Evolutionary conservation across 2,888 invertebrate genomes (phyloP).

Genomic region (Oscheius sp.): DNA sequence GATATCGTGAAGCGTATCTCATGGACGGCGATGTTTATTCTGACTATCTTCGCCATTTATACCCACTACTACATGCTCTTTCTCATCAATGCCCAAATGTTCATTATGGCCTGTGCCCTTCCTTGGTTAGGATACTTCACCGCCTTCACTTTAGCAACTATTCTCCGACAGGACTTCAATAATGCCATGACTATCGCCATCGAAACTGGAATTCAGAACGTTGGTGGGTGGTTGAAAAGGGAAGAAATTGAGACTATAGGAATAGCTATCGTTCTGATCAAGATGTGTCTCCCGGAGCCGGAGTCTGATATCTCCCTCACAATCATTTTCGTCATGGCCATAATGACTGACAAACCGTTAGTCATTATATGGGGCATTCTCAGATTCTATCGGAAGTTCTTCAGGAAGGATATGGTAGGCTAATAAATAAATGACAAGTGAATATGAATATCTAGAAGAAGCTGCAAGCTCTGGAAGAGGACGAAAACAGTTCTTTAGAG

Average conservation of each 20-base stretch:
- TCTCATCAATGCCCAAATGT: slow-evolving; percentile 38
- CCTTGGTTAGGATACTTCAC: slow-evolving; percentile 45
- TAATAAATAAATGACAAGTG: neutral
- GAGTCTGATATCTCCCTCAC: slow-evolving; percentile 48
- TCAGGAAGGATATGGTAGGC: slow-evolving; percentile 9
- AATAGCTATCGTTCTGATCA: slow-evolving; percentile 44
- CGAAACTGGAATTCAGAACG: slow-evolving; percentile 55
- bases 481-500: no score
- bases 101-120: slow-evolving; percentile 36
- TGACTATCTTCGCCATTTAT: slow-evolving; percentile 40
- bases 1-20: slow-evolving; percentile 28
- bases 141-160: slow-evolving; percentile 37
- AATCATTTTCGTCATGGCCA: slow-evolving; percentile 40
- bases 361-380: slow-evolving; percentile 32
- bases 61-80: slow-evolving; percentile 42
- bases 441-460: neutral
- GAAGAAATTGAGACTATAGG: slow-evolving; percentile 5
- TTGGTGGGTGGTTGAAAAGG: slow-evolving; percentile 39
- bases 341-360: slow-evolving; percentile 48
- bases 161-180: slow-evolving; percentile 30
- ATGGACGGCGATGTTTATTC: slow-evolving; percentile 68
- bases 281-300: slow-evolving; percentile 42
- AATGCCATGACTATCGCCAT: slow-evolving; percentile 53
- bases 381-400: neutral
- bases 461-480: neutral